Base-by-base conservation (phyloP, 1,140 invertebrate species). In the Leucophenga varia region DNA sequence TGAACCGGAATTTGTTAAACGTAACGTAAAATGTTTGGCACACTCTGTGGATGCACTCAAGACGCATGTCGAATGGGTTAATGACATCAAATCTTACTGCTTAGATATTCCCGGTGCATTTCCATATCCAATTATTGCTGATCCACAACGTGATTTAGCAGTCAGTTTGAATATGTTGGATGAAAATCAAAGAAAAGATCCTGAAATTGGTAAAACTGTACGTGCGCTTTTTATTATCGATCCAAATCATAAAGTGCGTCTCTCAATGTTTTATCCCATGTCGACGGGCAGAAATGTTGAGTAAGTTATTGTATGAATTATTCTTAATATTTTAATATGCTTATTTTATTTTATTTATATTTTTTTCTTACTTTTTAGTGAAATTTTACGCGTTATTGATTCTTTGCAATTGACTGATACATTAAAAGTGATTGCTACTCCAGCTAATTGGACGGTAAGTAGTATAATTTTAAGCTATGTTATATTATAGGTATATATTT, bases 241-340 rank as follows among this genome's bases (percentile, higher is more conserved):
- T 52, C 90, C 92, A 3, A 85, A 92, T 64, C 90, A 92, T 71
- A 89, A 86, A 51, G 59, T 73, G 36, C 87, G 92, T 59, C 78
- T 95, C 6, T 87, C 88, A 6, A 91, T 96, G 80, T 80, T 91
- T 28, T 97, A 97, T 79, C 93, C 93, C 30, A 86, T 89, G 13
- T 94, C 90, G 12, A 93, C 90, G 34, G 93, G 93, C 28, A 82
- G 93, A 51, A 95, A 94, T 76, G 92, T 96, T 59, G 85, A 90
- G 91, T 94, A 77, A 84, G 86, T 84, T n/a, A n/a, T n/a, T n/a
- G n/a, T n/a, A n/a, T n/a, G n/a, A n/a, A n/a, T n/a, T n/a, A n/a
- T n/a, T n/a, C n/a, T n/a, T n/a, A n/a, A n/a, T n/a, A n/a, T n/a
- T n/a, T n/a, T n/a, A n/a, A n/a, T n/a, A n/a, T n/a, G n/a, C n/a